Evolutionary conservation across 2,113 vertebrate genomes (phyloP).

Genomic region (Hyla sarda): DNA sequence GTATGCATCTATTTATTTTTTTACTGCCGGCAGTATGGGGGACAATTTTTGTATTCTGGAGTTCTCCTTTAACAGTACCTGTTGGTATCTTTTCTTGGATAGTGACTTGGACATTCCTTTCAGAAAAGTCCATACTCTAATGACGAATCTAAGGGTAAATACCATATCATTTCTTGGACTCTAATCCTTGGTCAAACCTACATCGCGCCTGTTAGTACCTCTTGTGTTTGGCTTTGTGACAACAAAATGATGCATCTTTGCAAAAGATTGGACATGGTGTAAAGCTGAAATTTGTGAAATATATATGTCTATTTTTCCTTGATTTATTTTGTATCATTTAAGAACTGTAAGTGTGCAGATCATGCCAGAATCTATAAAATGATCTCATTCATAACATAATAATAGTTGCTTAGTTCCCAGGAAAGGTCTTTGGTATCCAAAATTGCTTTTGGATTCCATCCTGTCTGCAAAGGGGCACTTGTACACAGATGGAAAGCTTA

Average conservation of each 20-base stretch:
- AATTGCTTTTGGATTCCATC: constrained; percentile 16
- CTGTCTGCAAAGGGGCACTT: neutral
- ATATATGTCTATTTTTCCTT: constrained; percentile 3
- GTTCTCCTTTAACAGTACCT: neutral
- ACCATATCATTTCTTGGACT: neutral
- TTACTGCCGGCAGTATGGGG: no score
- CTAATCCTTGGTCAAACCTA: neutral
- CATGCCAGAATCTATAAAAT: constrained; percentile 19
- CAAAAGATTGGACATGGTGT: neutral
- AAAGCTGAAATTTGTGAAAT: neutral
- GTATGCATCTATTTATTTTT: no score
- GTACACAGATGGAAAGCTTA: neutral
- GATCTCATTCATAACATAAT: constrained; percentile 33
- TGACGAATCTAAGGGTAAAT: neutral
- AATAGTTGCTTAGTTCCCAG: constrained; percentile 34
- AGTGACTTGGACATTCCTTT: neutral
- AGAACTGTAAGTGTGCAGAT: neutral
- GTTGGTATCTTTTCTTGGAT: neutral
- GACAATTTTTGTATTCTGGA: no score
- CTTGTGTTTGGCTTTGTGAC: neutral
- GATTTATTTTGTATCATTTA: constrained; percentile 16
- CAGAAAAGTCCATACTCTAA: neutral
- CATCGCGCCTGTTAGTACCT: neutral
- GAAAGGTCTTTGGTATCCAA: constrained; percentile 11
- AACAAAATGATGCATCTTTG: neutral